Evolutionary conservation across 1,140 invertebrate genomes (phyloP), one percentile per base, ranked within the genome.

Genomic region (Polypedilum vanderplanki): DNA sequence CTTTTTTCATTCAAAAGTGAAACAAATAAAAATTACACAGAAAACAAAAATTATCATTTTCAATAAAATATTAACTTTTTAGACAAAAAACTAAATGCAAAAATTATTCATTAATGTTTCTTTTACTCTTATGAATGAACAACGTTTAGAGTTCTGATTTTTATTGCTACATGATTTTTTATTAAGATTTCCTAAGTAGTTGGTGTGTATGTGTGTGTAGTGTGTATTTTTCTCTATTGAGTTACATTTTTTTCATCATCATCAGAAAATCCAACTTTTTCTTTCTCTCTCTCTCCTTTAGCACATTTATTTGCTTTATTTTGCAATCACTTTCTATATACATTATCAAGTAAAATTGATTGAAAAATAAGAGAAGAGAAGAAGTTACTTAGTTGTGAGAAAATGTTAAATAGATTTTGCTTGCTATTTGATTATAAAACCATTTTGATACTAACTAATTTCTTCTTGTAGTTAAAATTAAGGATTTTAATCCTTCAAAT

Each of bases 151-250:
- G 15, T 70, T 70, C 65, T 70, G 17, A 57, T 57, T 57, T 70
- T 70, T 70, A 70, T 70, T 70, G 65, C 65, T 70, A 70, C 20
- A 70, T 70, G 65, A 20, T 70, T 70, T 70, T 70, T 70, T 18
- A 20, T 70, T 22, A 70, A n/a, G 7, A 70, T 18, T 70, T 70
- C 65, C 18, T 70, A 57, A n/a, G 7, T 57, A 15, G 46, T 4
- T 57, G n/a, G 46, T n/a, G 12, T 57, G 12, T n/a, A 3, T n/a
- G 46, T n/a, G 12, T 57, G 12, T n/a, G 12, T n/a, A 57, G 12
- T 57, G 46, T n/a, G n/a, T 57, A 57, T 57, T n/a, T n/a, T n/a
- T n/a, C n/a, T 12, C 46, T 57, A 12, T n/a, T n/a, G 41, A n/a
- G 46, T 12, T 15, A n/a, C n/a, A 57, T 57, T 12, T 46, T 33